These are phyloP conservation scores for Chrysaora quinquecirrha DNA, from an alignment of 30 jellyfish, hydroid and myxozoan species.

Conservation along the genomic window DNA sequence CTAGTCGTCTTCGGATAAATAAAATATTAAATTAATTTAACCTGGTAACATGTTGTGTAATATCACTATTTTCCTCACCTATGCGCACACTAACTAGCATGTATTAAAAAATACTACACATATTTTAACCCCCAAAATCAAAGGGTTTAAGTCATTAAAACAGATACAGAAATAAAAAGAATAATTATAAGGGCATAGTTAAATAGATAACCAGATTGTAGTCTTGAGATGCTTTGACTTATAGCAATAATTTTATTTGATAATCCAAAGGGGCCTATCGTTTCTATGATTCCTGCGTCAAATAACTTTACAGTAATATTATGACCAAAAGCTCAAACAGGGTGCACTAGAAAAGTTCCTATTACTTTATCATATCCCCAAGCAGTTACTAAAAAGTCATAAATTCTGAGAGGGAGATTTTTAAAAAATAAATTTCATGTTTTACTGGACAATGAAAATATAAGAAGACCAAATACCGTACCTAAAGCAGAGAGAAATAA, in stretches of 20 bases:
- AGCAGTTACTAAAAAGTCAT: slow-evolving; percentile 13
- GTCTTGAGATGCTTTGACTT: neutral
- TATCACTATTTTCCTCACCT: slow-evolving; percentile 67
- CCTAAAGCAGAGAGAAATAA: neutral
- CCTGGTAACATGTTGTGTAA: slow-evolving; percentile 33
- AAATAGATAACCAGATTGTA: slow-evolving; percentile 26
- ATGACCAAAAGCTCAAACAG: slow-evolving; percentile 4
- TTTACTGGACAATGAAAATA: too few species aligned
- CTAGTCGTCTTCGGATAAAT: slow-evolving; percentile 50
- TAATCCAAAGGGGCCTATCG: slow-evolving; percentile 11
- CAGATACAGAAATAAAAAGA: neutral
- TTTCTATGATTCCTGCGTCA: slow-evolving; percentile 28
- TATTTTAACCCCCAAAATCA: slow-evolving; percentile 54
- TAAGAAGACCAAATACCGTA: neutral
- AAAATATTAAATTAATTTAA: neutral
- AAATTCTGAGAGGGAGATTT: neutral
- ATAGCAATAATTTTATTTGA: neutral
- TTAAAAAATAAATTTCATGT: too few species aligned
- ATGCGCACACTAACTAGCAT: slow-evolving; percentile 63
- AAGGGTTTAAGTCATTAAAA: slow-evolving; percentile 25
- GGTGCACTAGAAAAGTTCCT: neutral
- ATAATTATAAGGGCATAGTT: slow-evolving; percentile 11
- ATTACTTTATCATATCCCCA: slow-evolving; percentile 25
- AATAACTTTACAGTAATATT: neutral
- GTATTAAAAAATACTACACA: slow-evolving; percentile 39